phyloP scores from a whole-genome alignment of 2,113 vertebrate species.

The Psilopsiagon aymara region DNA sequence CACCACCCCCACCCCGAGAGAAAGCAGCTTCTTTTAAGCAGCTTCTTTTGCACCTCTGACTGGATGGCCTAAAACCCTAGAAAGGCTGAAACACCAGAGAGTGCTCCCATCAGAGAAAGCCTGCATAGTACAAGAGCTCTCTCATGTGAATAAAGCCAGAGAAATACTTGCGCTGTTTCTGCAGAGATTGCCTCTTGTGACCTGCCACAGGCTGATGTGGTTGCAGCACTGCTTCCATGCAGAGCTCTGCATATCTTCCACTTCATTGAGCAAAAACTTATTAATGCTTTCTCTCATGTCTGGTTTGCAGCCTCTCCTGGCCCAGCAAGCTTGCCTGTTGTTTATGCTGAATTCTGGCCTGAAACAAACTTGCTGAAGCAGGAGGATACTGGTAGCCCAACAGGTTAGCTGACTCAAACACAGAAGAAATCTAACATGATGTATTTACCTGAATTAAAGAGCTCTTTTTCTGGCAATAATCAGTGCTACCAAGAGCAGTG shows the following conservation, averaged over 20 bases:
- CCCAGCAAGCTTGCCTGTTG: background rate
- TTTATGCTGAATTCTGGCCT: background rate
- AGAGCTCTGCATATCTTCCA: background rate
- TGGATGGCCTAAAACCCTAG: background rate
- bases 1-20: background rate
- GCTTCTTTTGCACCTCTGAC: background rate
- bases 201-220: background rate
- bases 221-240: background rate
- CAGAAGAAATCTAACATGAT: background rate
- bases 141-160: background rate
- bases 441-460: background rate
- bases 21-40: background rate
- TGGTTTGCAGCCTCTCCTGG: background rate
- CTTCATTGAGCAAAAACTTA: background rate
- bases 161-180: background rate
- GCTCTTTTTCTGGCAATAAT: background rate
- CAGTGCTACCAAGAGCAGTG: background rate
- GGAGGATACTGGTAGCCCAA: no score
- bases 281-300: background rate
- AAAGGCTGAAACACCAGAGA: background rate
- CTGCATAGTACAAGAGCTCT: background rate
- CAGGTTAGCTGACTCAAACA: background rate
- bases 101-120: background rate
- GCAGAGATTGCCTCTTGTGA: background rate
- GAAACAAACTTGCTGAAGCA: background rate